Base-by-base conservation (phyloP, 2,113 vertebrate genomes). In the Cyprinus carpio region DNA sequence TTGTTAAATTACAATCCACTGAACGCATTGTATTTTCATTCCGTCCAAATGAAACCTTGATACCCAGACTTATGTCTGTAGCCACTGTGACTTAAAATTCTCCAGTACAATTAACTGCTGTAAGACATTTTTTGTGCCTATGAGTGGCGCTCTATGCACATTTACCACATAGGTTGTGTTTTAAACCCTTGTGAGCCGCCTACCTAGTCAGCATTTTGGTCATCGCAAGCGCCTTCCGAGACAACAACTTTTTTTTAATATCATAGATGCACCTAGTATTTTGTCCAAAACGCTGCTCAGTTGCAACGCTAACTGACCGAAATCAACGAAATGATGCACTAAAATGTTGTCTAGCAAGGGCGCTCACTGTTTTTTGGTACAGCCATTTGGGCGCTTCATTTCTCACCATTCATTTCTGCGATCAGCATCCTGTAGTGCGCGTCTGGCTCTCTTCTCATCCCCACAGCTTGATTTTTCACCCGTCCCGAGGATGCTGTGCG, bases 371-470 rank as follows among this genome's bases (percentile, higher is more conserved):
- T 12, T 34, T 56, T 64, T 7, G 9, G 29, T n/a, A n/a, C n/a
- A n/a, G n/a, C n/a, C n/a, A 40, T 40, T 40, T 40, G 8, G 7
- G 40, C 31, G n/a, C 37, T 80, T 64, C 58, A 46, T 81, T 65
- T 65, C 37, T 65, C 62, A 67, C 60, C 77, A 43, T 80, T 80
- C 34, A 64, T 80, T 64, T n/a, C 58, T 64, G 23, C 16, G 58
- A 49, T 27, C 78, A 29, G 60, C 78, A 27, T 65, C 78, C 60
- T 65, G 15, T 29, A 10, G 78, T 49, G n/a, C 78, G 10, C 78
- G 78, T 23, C 27, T 37, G 29, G 18, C 75, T 78, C 29, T 78
- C 75, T 13, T 11, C 51, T 23, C 6, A 16, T 37, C 75, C 78
- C 20, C 37, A 27, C 78, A 29, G 54, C 15, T 34, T 27, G 77